Percentiles rank a stretch among this genome's conserved stretches.
Conservation (phyloP, 92 coral and sea anemone genomes). For the Palythoa caribaeorum region DNA sequence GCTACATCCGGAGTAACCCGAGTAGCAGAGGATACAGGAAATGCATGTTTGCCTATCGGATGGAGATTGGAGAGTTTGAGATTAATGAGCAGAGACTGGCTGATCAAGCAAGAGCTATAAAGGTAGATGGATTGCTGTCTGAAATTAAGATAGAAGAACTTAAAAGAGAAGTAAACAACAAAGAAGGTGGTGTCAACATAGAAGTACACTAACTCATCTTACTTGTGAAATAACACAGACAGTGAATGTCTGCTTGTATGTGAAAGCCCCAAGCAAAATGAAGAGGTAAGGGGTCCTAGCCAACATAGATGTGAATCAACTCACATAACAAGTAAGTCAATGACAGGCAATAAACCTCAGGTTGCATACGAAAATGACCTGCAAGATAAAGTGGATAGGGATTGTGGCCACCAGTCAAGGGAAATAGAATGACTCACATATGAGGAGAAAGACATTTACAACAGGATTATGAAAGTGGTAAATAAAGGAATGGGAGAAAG, state of each 20-base stretch:
- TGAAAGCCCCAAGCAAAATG: conserved; percentile 39
- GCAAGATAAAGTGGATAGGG: conserved; percentile 26
- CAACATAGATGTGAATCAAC: conserved; percentile 3
- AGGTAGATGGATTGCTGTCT: no score
- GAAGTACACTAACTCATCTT: neutral
- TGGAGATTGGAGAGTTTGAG: conserved; percentile 48
- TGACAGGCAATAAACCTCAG: neutral
- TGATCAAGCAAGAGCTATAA: no score
- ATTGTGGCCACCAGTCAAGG: conserved; percentile 13
- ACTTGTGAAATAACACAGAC: neutral
- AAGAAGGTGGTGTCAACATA: neutral
- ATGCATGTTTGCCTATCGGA: conserved; percentile 33
- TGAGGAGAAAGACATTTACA: neutral
- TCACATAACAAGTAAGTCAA: neutral
- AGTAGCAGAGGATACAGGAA: conserved; percentile 30
- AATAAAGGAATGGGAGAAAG: neutral
- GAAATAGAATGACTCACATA: neutral
- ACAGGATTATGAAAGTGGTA: neutral
- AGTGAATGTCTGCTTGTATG: neutral
- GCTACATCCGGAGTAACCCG: conserved; percentile 41
- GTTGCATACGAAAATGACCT: conserved; percentile 28
- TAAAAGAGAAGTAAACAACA: neutral
- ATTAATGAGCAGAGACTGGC: no score
- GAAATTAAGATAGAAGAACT: neutral
- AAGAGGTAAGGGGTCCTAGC: conserved; percentile 37